Base-by-base conservation (phyloP, 1,140 invertebrate species). In the Diploscapter pachys region DNA sequence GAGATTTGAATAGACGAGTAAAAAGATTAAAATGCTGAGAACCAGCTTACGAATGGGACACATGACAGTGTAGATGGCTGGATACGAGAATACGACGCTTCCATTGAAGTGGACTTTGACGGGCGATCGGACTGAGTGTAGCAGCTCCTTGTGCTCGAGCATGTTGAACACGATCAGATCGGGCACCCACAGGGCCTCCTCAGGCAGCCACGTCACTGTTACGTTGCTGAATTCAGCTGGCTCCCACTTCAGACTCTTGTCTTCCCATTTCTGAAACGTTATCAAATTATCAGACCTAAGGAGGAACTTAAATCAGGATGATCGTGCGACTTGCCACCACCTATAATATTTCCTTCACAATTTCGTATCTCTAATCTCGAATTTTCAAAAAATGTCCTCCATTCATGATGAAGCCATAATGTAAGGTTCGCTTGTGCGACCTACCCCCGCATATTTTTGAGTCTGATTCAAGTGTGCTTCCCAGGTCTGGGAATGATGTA, bases 151-250 rank as follows among this genome's bases (percentile, higher is more conserved):
- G 54, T 78, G 73, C 49, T 78, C 78, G 48, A 80, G 67, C 83
- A 81, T 84, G 56, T 85, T 83, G 13, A 82, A 81, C 4, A 85
- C 80, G 65, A 85, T 85, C 49, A 85, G 72, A 78, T 85, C 83
- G 2, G 83, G 83, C 11, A 80, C 76, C 83, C 83, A 85, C 4
- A 85, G 75, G 8, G 73, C 69, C 51, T 81, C 77, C 56, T 75
- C 73, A 3, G 83, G 83, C 6, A 85, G 70, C 72, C 81, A 73
- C n/a, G 84, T 81, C 4, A 63, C 69, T 4, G 61, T 78, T 2
- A 85, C 75, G 8, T 76, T 76, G 56, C 73, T 75, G 66, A 78
- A 83, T 0, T 76, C 63, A 6, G 67, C 56, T 51, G 76, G 66
- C 62, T 85, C 73, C 83, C 83, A 85, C 0, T 11, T 74, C 53